These are phyloP conservation scores for Drosophila oshimai DNA, from an alignment of 1,140 invertebrate genomes.

Conservation along the genomic window DNA sequence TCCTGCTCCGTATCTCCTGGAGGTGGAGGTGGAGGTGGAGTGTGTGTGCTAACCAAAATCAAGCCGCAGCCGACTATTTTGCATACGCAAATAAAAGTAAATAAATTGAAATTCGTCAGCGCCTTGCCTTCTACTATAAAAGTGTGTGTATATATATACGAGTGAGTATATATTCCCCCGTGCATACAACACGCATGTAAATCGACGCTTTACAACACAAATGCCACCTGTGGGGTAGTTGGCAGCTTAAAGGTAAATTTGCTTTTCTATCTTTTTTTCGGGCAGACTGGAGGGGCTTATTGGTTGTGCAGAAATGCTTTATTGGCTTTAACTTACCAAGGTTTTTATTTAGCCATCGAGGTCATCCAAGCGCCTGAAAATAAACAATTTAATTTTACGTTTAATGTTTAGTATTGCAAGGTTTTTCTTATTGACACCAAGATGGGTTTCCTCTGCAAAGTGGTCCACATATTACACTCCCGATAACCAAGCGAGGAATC, in stretches of 20 bases:
- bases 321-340: background rate
- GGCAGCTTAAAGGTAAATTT: conserved; percentile 65
- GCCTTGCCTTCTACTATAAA: background rate
- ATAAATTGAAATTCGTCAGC: conserved; percentile 71
- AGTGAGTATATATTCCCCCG: background rate
- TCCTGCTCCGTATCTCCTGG: background rate
- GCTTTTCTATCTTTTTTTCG: conserved; percentile 37
- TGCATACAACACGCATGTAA: conserved; percentile 64
- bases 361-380: no score
- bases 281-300: background rate
- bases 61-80: conserved; percentile 66
- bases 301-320: background rate
- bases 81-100: conserved; percentile 76
- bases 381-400: no score
- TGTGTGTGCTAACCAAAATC: conserved; percentile 54
- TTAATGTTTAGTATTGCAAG: no score
- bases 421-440: no score
- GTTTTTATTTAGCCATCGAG: background rate
- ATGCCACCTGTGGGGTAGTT: conserved; percentile 68
- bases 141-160: background rate
- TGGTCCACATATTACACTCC: no score
- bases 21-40: no score
- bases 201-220: conserved; percentile 72
- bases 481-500: background rate
- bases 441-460: no score